Base-by-base conservation (phyloP, 2,888 invertebrate genomes). In the Agrotis clavis region DNA sequence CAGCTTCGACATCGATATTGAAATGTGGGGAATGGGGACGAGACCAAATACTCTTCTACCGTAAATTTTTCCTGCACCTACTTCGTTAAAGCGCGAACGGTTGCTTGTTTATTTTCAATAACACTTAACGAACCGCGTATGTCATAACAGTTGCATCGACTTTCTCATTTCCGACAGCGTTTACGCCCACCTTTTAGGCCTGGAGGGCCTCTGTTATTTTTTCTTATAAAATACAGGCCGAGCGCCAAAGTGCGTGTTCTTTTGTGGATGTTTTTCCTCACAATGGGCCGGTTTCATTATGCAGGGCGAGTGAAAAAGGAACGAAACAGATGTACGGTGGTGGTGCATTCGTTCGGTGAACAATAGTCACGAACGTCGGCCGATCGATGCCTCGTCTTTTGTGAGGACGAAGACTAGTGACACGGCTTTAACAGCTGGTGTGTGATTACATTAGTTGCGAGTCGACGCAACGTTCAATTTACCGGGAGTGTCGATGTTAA, bases 61-160 rank as follows among this genome's bases (percentile, higher is more conserved):
- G 30, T 72, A 63, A 56, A 30, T 71, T 74, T 66, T 71, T 72
- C 68, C 63, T 66, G 53, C 48, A 81, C 53, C 69, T 76, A 75
- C 79, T 91, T 92, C 89, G 89, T 91, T 92, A 90, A 89, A 87
- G 85, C 85, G 81, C 82, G 74, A 82, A 79, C 87, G 83, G 88
- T 90, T 73, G 64, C 48, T 80, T 93, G 91, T 94, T 95, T 94
- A 92, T 94, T 93, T 92, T 92, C 90, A 91, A 93, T 90, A 92
- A 91, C 91, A 92, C 90, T 91, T 92, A 94, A 93, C 92, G 92
- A 92, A 92, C 91, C 91, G 91, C 94, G 95, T 94, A 93, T 94
- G 94, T 94, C 94, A 95, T 95, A 95, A 95, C 95, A 95, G 94
- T 95, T 95, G 95, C 93, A 92, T 91, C 92, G 92, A 92, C 93